Percentiles rank a stretch among this genome's conserved stretches.
Evolutionary conservation across 2,113 vertebrate species (phyloP).

Genomic region (Naja naja): DNA sequence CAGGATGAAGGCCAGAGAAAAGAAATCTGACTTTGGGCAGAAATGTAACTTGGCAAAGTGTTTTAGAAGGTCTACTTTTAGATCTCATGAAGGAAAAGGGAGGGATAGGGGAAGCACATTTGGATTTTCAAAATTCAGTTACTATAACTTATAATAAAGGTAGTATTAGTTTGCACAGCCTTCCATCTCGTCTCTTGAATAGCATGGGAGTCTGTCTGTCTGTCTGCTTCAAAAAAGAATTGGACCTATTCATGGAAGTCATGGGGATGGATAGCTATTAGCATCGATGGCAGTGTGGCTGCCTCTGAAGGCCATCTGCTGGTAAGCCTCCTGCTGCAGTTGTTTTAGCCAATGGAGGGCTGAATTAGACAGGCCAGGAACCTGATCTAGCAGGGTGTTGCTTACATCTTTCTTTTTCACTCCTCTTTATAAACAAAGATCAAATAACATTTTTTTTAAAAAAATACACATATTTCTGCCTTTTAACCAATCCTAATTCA

Average conservation of each 20-base stretch:
- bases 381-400: background rate
- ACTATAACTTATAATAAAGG: background rate
- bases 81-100: background rate
- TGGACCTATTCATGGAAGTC: background rate
- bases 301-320: background rate
- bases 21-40: background rate
- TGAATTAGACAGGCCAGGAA: background rate
- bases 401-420: background rate
- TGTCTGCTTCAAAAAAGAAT: background rate
- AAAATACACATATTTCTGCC: background rate
- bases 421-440: background rate
- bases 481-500: background rate
- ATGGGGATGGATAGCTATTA: background rate
- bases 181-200: background rate
- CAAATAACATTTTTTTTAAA: background rate
- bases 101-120: background rate
- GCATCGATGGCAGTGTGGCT: background rate
- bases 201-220: background rate
- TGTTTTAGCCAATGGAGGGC: background rate
- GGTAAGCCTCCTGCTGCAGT: background rate
- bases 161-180: background rate
- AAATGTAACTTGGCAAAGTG: background rate
- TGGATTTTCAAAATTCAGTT: background rate
- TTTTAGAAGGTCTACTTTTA: background rate
- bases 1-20: background rate